Conservation (phyloP, 2,888 invertebrate genomes). For the Nysson spinosus region DNA sequence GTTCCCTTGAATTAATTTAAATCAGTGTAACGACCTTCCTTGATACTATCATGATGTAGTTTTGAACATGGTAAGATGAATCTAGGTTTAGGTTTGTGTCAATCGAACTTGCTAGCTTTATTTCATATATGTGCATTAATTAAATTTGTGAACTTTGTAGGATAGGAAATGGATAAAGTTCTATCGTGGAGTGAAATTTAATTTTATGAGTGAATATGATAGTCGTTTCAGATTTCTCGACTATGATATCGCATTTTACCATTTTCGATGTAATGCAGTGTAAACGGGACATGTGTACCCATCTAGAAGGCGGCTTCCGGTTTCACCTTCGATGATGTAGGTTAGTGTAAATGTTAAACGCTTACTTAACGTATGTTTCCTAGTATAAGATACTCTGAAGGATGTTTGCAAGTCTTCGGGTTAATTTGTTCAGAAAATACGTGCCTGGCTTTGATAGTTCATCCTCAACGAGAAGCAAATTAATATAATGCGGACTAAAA, state of each 20-base stretch:
- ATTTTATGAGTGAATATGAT: neutral
- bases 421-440: slow-evolving; percentile 36
- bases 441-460: slow-evolving; percentile 6
- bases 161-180: no score
- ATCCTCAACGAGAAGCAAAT: neutral
- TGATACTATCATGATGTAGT: no score
- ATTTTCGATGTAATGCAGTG: slow-evolving; percentile 39
- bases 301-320: slow-evolving; percentile 26
- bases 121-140: no score
- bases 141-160: no score
- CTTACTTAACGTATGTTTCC: slow-evolving; percentile 37
- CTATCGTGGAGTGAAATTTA: no score
- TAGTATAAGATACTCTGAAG: slow-evolving; percentile 16
- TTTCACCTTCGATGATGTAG: slow-evolving; percentile 11
- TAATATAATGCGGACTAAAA: neutral
- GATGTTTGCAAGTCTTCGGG: slow-evolving; percentile 35
- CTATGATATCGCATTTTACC: slow-evolving; percentile 11
- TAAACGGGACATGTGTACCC: slow-evolving; percentile 31
- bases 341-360: slow-evolving; percentile 40
- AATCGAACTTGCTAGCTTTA: no score
- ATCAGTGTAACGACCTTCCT: no score
- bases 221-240: slow-evolving; percentile 21
- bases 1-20: no score
- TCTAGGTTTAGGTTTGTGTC: no score
- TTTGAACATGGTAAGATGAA: no score